Percentiles rank a stretch among this genome's conserved stretches.
These are phyloP conservation scores for Trachelus stipa DNA, from an alignment of 2,888 invertebrate species.

Conservation along the genomic window DNA sequence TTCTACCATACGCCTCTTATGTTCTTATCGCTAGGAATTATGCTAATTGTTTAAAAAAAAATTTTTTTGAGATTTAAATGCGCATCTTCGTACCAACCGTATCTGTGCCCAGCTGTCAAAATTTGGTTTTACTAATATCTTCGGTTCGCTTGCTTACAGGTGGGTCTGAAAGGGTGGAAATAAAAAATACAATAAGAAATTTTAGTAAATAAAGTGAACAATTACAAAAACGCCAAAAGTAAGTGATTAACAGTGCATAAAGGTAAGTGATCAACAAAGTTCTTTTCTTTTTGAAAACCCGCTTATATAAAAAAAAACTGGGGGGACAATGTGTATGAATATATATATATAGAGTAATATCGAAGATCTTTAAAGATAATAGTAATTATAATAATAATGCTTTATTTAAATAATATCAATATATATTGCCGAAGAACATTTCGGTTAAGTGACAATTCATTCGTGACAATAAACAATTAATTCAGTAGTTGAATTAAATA, in stretches of 20 bases:
- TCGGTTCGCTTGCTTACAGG: constrained; percentile 49
- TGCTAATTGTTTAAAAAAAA: not conserved
- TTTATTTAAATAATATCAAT: constrained; percentile 44
- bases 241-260: not conserved
- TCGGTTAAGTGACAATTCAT: constrained; percentile 33
- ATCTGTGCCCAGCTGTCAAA: constrained; percentile 29
- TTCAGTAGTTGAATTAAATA: not conserved
- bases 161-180: constrained; percentile 64
- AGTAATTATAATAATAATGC: constrained; percentile 37
- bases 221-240: constrained; percentile 38
- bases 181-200: constrained; percentile 52
- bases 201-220: constrained; percentile 29
- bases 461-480: constrained; percentile 18
- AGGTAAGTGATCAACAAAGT: too few relatives aligned
- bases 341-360: not conserved
- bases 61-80: constrained; percentile 32
- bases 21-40: not conserved
- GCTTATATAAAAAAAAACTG: too few relatives aligned
- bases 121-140: constrained; percentile 8
- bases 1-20: too few relatives aligned
- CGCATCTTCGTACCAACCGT: constrained; percentile 33
- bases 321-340: too few relatives aligned
- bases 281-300: too few relatives aligned
- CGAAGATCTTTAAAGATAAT: constrained; percentile 6
- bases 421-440: constrained; percentile 42